phyloP scores from a whole-genome alignment of 2,888 invertebrate genomes.

The Habrosyne pyritoides region DNA sequence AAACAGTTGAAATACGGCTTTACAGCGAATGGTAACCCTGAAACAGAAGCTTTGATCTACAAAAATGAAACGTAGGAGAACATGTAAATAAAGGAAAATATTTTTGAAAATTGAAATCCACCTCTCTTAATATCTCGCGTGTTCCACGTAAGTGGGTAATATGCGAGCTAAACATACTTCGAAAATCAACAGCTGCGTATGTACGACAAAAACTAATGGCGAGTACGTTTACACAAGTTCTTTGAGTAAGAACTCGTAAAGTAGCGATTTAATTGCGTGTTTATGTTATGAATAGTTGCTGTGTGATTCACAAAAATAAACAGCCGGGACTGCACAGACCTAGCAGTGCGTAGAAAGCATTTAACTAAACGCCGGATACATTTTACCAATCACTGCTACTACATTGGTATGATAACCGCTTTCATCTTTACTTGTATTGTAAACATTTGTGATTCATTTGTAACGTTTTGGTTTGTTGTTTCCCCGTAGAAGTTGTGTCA shows the following conservation, averaged over 20 bases:
- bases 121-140: too few relatives aligned
- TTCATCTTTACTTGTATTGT: conserved; percentile 13
- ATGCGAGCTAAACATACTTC: not conserved
- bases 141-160: not conserved
- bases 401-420: not conserved
- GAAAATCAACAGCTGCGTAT: conserved; percentile 11
- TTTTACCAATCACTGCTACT: not conserved
- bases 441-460: conserved; percentile 32
- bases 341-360: not conserved
- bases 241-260: not conserved
- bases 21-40: too few relatives aligned
- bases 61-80: too few relatives aligned
- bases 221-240: not conserved
- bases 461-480: conserved; percentile 28
- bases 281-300: conserved; percentile 1
- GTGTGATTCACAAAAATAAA: not conserved
- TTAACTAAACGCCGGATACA: not conserved
- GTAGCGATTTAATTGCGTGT: not conserved
- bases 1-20: too few relatives aligned
- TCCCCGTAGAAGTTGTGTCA: conserved; percentile 36
- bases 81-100: too few relatives aligned
- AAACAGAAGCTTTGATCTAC: too few relatives aligned
- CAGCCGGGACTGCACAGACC: not conserved
- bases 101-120: too few relatives aligned
- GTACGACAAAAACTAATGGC: not conserved